A percentile compares a stretch with the other conserved stretches of the same genome.
Conservation (phyloP, 2,888 invertebrate species). For the Ceratothoa steindachneri region DNA sequence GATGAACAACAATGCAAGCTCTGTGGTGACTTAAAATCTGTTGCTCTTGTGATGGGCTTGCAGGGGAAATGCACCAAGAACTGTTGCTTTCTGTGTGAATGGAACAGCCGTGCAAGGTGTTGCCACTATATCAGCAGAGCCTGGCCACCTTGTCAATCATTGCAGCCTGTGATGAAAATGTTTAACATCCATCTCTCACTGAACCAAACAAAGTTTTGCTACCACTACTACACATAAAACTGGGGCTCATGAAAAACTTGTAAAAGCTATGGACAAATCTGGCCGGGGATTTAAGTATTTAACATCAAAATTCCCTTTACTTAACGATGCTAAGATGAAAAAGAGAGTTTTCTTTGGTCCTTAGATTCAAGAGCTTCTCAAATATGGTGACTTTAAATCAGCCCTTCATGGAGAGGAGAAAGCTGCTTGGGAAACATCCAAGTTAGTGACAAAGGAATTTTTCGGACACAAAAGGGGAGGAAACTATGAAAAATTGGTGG, state of each 20-base stretch:
- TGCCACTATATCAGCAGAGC: too few species aligned
- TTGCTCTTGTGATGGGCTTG: too few species aligned
- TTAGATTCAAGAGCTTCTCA: background rate
- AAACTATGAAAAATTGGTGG: background rate
- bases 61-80: too few species aligned
- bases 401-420: background rate
- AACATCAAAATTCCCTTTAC: background rate
- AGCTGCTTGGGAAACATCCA: background rate
- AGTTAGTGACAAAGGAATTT: background rate
- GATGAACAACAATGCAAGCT: too few species aligned
- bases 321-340: background rate
- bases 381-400: background rate
- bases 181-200: too few species aligned
- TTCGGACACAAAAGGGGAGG: background rate
- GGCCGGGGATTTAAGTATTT: background rate
- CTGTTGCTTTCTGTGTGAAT: too few species aligned
- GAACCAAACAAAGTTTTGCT: background rate
- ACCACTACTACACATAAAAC: background rate
- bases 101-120: too few species aligned
- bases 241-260: background rate
- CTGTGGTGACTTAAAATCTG: too few species aligned
- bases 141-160: too few species aligned
- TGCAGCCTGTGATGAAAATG: too few species aligned
- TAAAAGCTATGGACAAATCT: background rate
- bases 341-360: background rate